Base-by-base conservation (phyloP, 2,797 vertebrate species). In the Garrulus glandarius region DNA sequence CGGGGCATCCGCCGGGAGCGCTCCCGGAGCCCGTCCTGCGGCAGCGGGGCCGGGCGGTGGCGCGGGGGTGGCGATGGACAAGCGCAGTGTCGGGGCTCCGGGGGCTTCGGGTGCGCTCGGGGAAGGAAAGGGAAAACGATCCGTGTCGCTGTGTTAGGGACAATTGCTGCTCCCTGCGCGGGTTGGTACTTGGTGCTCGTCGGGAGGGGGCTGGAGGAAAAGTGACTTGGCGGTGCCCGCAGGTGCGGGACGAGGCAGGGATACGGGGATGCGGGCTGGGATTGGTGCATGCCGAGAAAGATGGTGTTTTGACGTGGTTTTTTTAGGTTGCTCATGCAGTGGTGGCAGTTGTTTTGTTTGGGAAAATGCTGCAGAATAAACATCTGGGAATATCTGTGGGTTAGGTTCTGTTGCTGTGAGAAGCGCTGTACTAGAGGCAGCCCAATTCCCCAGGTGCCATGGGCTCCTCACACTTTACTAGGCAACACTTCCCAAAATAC, bases 301-400 rank as follows among this genome's bases (percentile, higher is more conserved):
- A 6, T 0, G 5, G 1, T 26, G 1, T 10, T 61, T 30, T 13
- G 11, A 8, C 56, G 13, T 11, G 41, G 1, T 1, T 3, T 4
- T 21, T 53, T 53, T 2, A 17, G 37, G 29, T 5, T 5, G 23
- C 23, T 39, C 19, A 4, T 23, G 59, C 29, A 6, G 36, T 6
- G 18, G 18, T 43, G 59, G 16, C 18, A 11, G 2, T 29, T 32
- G 15, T 68, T 6, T 37, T 27, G 11, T 39, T 44, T 65, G 39
- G 55, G 1, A 29, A 44, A 43, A 29, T 6, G 15, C 22, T 20
- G 32, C 30, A 10, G 67, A 46, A 34, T 12, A 11, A 15, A 34
- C 16, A 12, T 2, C 46, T 27, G 86, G 46, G 47, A 29, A 13
- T 44, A 24, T 8, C 17, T 30, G 15, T 27, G 16, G 30, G 13